Percentiles rank a stretch among this genome's conserved stretches.
Conservation (phyloP, 2,888 invertebrate genomes). For the Galerucella nymphaeae region DNA sequence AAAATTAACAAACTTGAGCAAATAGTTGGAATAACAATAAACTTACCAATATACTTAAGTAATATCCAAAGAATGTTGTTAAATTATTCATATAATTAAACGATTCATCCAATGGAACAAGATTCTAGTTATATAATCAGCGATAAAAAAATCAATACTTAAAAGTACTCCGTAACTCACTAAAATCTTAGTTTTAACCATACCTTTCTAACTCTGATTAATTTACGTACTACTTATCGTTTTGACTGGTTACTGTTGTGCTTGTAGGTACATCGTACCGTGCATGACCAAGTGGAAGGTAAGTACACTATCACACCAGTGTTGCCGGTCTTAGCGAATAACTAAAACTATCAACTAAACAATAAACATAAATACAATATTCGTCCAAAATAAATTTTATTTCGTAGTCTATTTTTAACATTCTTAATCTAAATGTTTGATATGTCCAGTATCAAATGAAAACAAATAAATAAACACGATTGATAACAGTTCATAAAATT, state of each 20-base stretch:
- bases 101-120: background rate
- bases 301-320: background rate
- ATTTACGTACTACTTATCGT: background rate
- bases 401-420: too few relatives aligned
- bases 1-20: too few relatives aligned
- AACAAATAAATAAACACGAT: too few relatives aligned
- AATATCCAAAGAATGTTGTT: too few relatives aligned
- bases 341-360: background rate
- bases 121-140: background rate
- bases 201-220: background rate
- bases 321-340: background rate
- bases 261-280: too few relatives aligned
- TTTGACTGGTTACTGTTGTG: background rate
- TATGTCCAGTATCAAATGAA: too few relatives aligned
- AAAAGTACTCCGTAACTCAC: background rate
- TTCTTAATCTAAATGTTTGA: too few relatives aligned
- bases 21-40: background rate
- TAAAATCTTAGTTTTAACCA: background rate
- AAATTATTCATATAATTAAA: background rate
- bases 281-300: background rate
- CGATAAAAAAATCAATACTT: background rate
- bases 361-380: background rate
- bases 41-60: slow-evolving; percentile 3
- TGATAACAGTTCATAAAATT: too few relatives aligned
- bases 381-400: too few relatives aligned